Evolutionary conservation across 2,888 invertebrate genomes (phyloP).

Genomic region (Limnephilus auricula): DNA sequence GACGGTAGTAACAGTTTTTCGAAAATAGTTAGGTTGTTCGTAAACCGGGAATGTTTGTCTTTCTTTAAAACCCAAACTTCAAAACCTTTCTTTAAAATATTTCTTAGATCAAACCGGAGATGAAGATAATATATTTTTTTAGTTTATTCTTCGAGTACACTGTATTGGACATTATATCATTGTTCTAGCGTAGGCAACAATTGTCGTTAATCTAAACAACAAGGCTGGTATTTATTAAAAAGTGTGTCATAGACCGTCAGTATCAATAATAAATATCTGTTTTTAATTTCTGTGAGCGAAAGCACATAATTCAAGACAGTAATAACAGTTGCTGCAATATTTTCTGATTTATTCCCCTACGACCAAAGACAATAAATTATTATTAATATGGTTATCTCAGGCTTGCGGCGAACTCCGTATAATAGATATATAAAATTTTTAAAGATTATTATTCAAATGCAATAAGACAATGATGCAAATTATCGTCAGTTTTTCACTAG

Average conservation of each 20-base stretch:
- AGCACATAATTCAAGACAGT: not conserved
- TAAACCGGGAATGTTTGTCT: too few species aligned
- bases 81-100: too few species aligned
- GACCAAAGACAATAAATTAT: not conserved
- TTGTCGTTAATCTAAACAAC: not conserved
- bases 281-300: not conserved
- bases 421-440: constrained; percentile 2
- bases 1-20: too few species aligned
- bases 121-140: not conserved
- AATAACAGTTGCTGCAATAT: not conserved
- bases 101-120: not conserved
- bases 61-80: too few species aligned
- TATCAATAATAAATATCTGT: not conserved
- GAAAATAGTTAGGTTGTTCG: too few species aligned
- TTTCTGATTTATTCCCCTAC: not conserved
- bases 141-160: not conserved
- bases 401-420: not conserved
- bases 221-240: not conserved
- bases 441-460: not conserved
- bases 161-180: not conserved
- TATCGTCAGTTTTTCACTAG: not conserved
- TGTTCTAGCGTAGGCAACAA: not conserved
- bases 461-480: not conserved
- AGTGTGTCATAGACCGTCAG: not conserved
- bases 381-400: not conserved